Base-by-base conservation (phyloP, 2,113 vertebrate genomes). In the Myotis lucifugus region DNA sequence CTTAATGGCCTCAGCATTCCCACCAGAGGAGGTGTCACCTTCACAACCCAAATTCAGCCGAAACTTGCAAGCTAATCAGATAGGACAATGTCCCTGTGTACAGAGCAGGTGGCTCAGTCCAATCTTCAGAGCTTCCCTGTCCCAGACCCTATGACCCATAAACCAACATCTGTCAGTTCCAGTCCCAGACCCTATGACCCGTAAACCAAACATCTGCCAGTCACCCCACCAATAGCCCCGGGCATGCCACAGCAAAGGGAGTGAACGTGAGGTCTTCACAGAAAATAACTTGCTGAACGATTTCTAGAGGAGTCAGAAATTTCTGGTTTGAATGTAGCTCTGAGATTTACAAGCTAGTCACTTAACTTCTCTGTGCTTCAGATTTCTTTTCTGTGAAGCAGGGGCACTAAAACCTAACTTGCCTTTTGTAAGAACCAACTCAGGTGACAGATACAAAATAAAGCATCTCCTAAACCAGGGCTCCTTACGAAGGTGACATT, bases 11-110 rank as follows among this genome's bases (percentile, higher is more conserved):
- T 85, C 34, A 11, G 72, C 13, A 37, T 92, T 93, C 34, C 92
- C 90, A 77, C 56, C 77, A 94, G 34, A 56, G 56, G 19, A 92
- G 25, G 14, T 92, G 48, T 95, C 95, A 97, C 95, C 77, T 96
- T 97, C 95, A 97, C 77, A 92, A 74, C 25, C 84, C 93, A 85
- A 94, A 96, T 93, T 81, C 54, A 85, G 74, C 23, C 10, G 10
- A 95, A 90, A 93, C 19, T 78, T 77, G 56, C 67, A 95, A 92
- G 50, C 77, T 95, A 85, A 92, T 96, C 85, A 88, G 76, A 90
- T 34, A 82, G 46, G 69, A 69, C 40, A 74, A 46, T 56, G 8
- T 56, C 18, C 59, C 72, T 78, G 3, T 56, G 15, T 76, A 54
- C n/a, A 56, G 34, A 50, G 77, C 40, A 74, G 54, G 70, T 74